Base-by-base conservation (phyloP, 2,113 vertebrate genomes). In the Ophiodon elongatus region DNA sequence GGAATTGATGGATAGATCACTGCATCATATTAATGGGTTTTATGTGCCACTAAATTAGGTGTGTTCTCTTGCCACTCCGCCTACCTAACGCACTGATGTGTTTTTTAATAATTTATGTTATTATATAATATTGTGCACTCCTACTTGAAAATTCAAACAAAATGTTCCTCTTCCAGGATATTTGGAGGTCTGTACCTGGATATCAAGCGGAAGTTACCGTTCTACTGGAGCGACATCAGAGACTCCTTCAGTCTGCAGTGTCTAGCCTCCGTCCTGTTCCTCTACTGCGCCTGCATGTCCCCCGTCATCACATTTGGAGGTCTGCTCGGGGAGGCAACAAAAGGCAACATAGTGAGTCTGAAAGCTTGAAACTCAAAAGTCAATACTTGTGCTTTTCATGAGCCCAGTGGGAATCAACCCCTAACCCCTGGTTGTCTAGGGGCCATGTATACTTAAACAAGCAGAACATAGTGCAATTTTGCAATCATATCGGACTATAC, bases 271-370 rank as follows among this genome's bases (percentile, higher is more conserved):
- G 94, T 99, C 89, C 96, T 99, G 76, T 99, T 99, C 95, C 96
- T 99, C 43, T 99, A 98, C 94, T 99, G 98, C 83, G 98, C 98
- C 95, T 98, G 98, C 95, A 99, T 99, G 98, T 99, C 98, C 29
- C 98, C 98, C 0, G 97, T 99, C 88, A 98, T 99, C 94, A 99
- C 98, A 62, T 99, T 99, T 0, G 98, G 98, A 77, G 98, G 98
- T 2, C 89, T 99, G 76, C 97, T 99, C 23, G 98, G 98, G 73
- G 98, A 99, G 92, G 98, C 97, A 0, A 99, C 98, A 7, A 92
- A 97, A 15, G 96, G 96, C 91, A 97, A 96, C 93, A 98, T 99
- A 76, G 98, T 99, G 95, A 99, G 98, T 94, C 41, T 11, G 2
- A 80, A 62, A 77, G 7, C 68, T 62, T 31, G 13, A 19, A 52